phyloP scores from a whole-genome alignment of 2,888 invertebrate genomes.

The Pristionchus arcanus region DNA sequence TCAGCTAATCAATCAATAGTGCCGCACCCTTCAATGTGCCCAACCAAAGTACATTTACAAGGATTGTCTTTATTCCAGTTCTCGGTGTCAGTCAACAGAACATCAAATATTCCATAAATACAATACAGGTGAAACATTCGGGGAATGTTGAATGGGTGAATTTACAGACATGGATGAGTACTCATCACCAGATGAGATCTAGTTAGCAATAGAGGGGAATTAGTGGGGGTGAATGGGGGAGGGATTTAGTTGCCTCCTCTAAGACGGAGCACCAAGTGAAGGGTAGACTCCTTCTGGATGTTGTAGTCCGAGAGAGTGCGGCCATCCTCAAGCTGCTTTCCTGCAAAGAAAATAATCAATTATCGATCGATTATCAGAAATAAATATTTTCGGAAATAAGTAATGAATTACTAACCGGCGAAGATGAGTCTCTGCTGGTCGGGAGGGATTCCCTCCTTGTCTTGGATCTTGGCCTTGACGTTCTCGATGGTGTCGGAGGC shows the following conservation, averaged over 20 bases:
- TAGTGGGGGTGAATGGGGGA: not conserved
- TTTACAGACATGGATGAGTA: constrained; percentile 26
- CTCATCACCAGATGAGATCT: constrained; percentile 24
- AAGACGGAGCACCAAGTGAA: constrained; percentile 4
- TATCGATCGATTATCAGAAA: constrained; percentile 56
- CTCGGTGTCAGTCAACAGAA: not conserved
- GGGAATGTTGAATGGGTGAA: constrained; percentile 34
- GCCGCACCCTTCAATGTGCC: not conserved
- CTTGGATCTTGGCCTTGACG: constrained; percentile 78
- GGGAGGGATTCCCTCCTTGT: constrained; percentile 77
- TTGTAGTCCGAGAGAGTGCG: constrained; percentile 55
- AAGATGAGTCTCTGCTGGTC: constrained; percentile 77
- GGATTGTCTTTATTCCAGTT: constrained; percentile 30
- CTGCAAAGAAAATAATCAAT: constrained; percentile 37
- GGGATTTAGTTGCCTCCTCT: constrained; percentile 37
- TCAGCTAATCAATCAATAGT: not conserved
- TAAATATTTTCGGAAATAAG: not conserved
- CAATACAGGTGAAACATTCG: constrained; percentile 36
- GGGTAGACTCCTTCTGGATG: constrained; percentile 71
- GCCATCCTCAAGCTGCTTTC: constrained; percentile 70
- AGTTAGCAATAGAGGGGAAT: not conserved
- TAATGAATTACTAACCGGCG: constrained; percentile 62
- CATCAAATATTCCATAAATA: constrained; percentile 42
- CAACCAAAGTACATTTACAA: not conserved
- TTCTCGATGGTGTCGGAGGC: constrained; percentile 78